Evolutionary conservation across 2,113 vertebrate species (phyloP).

Genomic region (Corythaixoides concolor): DNA sequence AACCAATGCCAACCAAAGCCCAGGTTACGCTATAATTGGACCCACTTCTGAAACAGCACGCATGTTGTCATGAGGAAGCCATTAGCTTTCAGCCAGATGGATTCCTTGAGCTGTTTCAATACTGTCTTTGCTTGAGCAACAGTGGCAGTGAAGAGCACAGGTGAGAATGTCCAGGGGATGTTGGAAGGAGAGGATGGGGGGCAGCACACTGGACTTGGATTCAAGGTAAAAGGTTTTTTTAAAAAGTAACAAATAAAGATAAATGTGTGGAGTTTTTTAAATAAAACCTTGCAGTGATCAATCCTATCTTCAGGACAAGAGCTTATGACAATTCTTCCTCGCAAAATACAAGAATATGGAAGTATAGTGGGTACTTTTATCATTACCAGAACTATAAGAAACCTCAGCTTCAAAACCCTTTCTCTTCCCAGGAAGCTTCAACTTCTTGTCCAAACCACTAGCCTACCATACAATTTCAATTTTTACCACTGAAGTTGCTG

Average conservation of each 20-base stretch:
- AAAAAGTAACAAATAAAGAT: background rate
- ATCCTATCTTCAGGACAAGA: background rate
- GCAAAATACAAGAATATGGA: background rate
- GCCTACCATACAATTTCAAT: background rate
- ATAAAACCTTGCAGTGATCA: background rate
- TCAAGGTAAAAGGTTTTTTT: background rate
- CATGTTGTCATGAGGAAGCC: accelerated
- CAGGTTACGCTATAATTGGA: too few relatives aligned
- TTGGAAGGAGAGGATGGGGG: background rate
- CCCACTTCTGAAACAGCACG: background rate
- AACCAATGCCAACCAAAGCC: background rate
- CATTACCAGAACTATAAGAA: background rate
- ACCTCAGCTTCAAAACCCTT: background rate
- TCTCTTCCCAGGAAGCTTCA: background rate
- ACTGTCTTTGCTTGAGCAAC: background rate
- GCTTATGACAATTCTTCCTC: background rate
- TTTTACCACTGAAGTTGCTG: background rate
- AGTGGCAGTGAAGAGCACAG: background rate
- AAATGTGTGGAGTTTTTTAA: background rate
- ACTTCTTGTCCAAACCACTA: background rate
- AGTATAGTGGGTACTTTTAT: background rate
- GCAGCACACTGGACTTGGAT: background rate
- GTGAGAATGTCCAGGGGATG: background rate
- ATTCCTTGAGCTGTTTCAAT: background rate
- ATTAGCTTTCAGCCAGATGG: background rate